Evolutionary conservation across 2,888 invertebrate species (phyloP), one percentile per base, ranked within the genome.

Genomic region (Nomada goodeniana): DNA sequence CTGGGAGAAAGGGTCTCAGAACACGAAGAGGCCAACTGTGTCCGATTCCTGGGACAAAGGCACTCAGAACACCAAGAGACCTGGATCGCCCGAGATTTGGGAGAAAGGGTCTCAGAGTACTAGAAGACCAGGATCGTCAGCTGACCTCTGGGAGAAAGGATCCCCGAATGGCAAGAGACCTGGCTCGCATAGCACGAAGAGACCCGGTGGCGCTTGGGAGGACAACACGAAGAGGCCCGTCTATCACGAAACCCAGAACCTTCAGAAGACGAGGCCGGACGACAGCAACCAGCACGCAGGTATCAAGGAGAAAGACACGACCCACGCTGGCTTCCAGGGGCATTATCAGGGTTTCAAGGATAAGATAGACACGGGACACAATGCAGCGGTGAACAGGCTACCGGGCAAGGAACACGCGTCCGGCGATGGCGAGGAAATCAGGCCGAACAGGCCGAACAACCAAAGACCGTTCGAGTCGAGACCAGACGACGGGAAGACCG

Each of bases 351-450:
- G 86, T 0, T 90, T 91, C 83, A 92, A 92, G 74, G 93, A 93
- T 63, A 93, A 93, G 53, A 74, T 91, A 2, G 90, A 91, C 36
- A 87, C 83, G 0, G 77, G 80, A 0, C 91, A 90, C n/a, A 92
- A 91, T 36, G 91, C 91, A 0, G 73, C 91, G 72, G 83, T 86
- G 63, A 85, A 92, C 23, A 88, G 93, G 69, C 81, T 92, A 42
- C 93, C 93, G 0, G 92, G 89, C 18, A 92, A 93, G 60, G 91
- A 93, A 61, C 91, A 92, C 15, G 73, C 52, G 2, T 63, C 76
- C 9, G 52, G 18, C 0, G 68, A 67, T 11, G 55, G 75, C 15
- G 23, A 70, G 55, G 57, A 42, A 36, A 84, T 87, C 36, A 89
- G 90, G 80, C 92, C 91, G 1, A 87, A 82, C 18, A 88, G 90